A percentile compares a stretch with the other conserved stretches of the same genome.
These are phyloP conservation scores for Mastomys coucha DNA, from an alignment of 2,113 vertebrate species.

Conservation along the genomic window DNA sequence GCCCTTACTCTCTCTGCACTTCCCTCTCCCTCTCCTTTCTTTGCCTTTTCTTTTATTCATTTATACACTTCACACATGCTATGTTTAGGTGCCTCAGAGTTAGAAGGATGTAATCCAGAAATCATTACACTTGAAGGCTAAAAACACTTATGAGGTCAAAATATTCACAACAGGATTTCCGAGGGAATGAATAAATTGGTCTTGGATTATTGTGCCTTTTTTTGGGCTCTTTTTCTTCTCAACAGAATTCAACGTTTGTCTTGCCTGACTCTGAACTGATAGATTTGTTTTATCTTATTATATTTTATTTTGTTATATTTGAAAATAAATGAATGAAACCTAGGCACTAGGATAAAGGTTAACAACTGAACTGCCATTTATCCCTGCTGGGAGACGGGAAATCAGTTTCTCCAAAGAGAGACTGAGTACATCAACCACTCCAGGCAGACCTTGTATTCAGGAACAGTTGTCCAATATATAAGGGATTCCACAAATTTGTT, in stretches of 20 bases:
- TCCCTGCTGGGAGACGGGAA: background rate
- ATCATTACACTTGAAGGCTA: background rate
- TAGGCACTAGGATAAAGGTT: background rate
- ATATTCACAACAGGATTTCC: background rate
- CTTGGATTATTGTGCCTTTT: background rate
- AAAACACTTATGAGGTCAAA: background rate
- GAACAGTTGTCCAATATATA: background rate
- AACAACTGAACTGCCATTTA: background rate
- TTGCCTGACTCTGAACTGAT: background rate
- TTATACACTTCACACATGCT: background rate
- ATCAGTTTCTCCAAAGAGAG: background rate
- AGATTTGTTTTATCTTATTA: background rate
- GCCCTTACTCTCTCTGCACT: accelerated
- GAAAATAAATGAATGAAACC: background rate
- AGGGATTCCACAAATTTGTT: background rate
- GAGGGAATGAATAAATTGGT: background rate
- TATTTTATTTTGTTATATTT: background rate
- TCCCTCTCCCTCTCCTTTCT: background rate
- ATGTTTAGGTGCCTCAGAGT: background rate
- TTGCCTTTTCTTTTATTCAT: slow-evolving; percentile 11
- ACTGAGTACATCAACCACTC: background rate
- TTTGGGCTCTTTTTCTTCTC: background rate
- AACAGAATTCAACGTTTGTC: background rate
- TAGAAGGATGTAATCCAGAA: background rate
- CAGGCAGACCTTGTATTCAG: background rate